phyloP scores from a whole-genome alignment of 2,888 invertebrate species.

The Metellina segmentata region DNA sequence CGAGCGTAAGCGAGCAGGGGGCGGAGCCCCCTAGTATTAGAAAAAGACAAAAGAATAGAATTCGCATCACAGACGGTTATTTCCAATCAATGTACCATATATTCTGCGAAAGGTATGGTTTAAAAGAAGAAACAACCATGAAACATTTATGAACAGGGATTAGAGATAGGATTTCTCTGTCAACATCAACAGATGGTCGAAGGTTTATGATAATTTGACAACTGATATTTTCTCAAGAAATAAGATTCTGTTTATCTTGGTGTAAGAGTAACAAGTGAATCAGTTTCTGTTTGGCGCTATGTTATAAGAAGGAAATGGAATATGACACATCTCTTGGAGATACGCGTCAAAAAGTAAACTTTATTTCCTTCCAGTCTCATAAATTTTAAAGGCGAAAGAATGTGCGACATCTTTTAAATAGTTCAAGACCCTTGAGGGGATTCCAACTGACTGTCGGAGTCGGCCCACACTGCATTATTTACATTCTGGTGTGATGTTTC shows the following conservation, averaged over 20 bases:
- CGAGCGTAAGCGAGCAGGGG: too few relatives aligned
- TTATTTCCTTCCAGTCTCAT: neutral
- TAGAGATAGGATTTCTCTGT: neutral
- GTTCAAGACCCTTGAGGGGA: too few relatives aligned
- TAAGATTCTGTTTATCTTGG: neutral
- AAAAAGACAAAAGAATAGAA: too few relatives aligned
- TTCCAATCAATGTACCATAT: too few relatives aligned
- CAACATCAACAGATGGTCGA: neutral
- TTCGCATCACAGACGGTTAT: too few relatives aligned
- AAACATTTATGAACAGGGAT: neutral
- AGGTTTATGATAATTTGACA: neutral
- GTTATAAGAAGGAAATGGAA: neutral
- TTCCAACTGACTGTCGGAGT: too few relatives aligned
- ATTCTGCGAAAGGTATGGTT: too few relatives aligned
- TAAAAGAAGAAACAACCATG: neutral
- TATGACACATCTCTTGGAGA: neutral
- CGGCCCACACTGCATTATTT: too few relatives aligned
- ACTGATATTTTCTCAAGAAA: neutral
- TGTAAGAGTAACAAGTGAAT: neutral
- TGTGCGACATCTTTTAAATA: too few relatives aligned
- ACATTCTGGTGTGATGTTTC: too few relatives aligned
- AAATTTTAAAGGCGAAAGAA: too few relatives aligned
- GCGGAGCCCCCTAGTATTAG: too few relatives aligned
- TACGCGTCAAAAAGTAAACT: neutral
- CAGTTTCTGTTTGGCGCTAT: neutral